Evolutionary conservation across 2,797 vertebrate genomes (phyloP).

Genomic region (Cossypha niveicapilla): DNA sequence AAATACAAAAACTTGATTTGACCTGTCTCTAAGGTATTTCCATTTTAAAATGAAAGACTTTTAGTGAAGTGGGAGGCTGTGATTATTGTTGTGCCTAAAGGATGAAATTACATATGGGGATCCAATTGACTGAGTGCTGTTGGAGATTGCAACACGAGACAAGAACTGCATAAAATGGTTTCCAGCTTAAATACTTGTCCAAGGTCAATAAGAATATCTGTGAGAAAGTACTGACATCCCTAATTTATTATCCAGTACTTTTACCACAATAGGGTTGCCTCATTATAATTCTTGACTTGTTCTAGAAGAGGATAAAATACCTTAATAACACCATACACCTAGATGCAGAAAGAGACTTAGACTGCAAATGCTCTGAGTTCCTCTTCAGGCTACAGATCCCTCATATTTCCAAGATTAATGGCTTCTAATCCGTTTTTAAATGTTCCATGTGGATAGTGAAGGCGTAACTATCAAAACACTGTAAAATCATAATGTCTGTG

Average conservation of each 20-base stretch:
- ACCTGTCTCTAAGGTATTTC: neutral
- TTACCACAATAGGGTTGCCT: neutral
- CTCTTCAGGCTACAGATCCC: neutral
- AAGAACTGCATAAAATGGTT: neutral
- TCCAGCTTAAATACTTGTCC: neutral
- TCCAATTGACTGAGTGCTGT: neutral
- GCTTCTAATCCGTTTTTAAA: conserved; percentile 62
- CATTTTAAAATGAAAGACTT: neutral
- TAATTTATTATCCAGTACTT: neutral
- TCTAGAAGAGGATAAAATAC: neutral
- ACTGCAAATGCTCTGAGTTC: neutral
- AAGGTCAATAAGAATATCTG: neutral
- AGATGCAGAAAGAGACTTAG: neutral
- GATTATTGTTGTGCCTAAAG: neutral
- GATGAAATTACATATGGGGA: neutral
- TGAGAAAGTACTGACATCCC: neutral
- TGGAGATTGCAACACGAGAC: neutral
- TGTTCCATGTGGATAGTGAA: conserved; percentile 64
- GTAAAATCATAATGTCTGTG: conserved; percentile 64
- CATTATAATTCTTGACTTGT: neutral
- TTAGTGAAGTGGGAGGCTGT: neutral
- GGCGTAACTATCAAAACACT: conserved; percentile 69
- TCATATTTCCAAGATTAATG: conserved; percentile 57
- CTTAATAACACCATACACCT: neutral
- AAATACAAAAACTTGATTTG: neutral